Conservation (phyloP, 2,888 invertebrate genomes). For the Psococerastis gibbosa region DNA sequence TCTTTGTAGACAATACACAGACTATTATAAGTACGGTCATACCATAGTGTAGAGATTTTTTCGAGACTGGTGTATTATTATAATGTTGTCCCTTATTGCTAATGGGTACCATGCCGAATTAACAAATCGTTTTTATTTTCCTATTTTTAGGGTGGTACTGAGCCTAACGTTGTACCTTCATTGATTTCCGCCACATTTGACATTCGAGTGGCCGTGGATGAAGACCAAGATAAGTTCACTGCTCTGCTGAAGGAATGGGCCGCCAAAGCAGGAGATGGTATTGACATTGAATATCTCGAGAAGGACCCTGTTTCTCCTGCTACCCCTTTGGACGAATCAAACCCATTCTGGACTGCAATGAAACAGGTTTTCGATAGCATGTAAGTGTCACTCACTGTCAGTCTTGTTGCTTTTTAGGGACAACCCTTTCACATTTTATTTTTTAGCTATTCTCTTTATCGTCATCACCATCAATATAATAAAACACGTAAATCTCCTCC, state of each 20-base stretch:
- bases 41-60: too few relatives aligned
- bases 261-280: constrained; percentile 50
- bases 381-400: constrained; percentile 30
- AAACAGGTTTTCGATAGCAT: constrained; percentile 38
- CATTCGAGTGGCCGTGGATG: constrained; percentile 44
- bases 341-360: constrained; percentile 56
- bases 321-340: constrained; percentile 41
- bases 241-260: not conserved
- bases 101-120: too few relatives aligned
- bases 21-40: too few relatives aligned
- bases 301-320: constrained; percentile 38
- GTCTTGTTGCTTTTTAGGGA: not conserved
- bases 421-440: too few relatives aligned
- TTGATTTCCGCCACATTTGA: constrained; percentile 57
- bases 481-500: too few relatives aligned
- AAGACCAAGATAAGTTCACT: constrained; percentile 35
- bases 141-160: constrained; percentile 62
- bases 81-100: too few relatives aligned
- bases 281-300: constrained; percentile 42
- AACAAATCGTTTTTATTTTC: too few relatives aligned
- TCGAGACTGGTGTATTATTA: too few relatives aligned
- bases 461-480: too few relatives aligned
- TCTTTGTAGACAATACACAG: too few relatives aligned
- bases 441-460: constrained; percentile 12
- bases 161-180: constrained; percentile 78